Evolutionary conservation across 2,113 vertebrate species (phyloP).

Genomic region (Prionailurus viverrinus): DNA sequence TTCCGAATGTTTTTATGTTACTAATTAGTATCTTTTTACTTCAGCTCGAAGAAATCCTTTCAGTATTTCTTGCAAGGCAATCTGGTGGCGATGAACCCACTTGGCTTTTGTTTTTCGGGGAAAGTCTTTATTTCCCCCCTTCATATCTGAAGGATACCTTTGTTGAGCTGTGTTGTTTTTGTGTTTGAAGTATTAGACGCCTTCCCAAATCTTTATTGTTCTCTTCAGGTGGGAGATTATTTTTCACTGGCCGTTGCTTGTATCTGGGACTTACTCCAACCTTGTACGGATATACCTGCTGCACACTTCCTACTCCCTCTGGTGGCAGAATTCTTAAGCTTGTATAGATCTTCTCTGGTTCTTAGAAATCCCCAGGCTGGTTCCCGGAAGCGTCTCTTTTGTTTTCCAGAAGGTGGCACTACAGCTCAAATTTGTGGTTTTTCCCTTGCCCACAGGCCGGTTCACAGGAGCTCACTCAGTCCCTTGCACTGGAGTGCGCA

Average conservation of each 20-base stretch:
- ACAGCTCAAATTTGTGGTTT: not conserved
- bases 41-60: not conserved
- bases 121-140: not conserved
- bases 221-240: not conserved
- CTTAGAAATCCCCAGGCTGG: not conserved
- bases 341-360: not conserved
- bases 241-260: not conserved
- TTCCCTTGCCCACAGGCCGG: not conserved
- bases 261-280: not conserved
- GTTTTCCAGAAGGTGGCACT: not conserved
- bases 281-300: not conserved
- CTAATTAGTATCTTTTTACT: not conserved
- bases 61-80: not conserved
- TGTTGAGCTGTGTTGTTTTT: not conserved
- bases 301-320: not conserved
- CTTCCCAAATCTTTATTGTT: not conserved
- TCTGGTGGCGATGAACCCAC: not conserved
- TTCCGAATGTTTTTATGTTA: not conserved
- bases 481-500: not conserved
- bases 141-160: not conserved
- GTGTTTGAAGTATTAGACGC: not conserved
- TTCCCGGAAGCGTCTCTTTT: not conserved
- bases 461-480: not conserved
- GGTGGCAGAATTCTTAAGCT: not conserved
- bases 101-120: not conserved